These are phyloP conservation scores for Bufo bufo DNA, from an alignment of 2,113 vertebrate genomes.

Conservation along the genomic window DNA sequence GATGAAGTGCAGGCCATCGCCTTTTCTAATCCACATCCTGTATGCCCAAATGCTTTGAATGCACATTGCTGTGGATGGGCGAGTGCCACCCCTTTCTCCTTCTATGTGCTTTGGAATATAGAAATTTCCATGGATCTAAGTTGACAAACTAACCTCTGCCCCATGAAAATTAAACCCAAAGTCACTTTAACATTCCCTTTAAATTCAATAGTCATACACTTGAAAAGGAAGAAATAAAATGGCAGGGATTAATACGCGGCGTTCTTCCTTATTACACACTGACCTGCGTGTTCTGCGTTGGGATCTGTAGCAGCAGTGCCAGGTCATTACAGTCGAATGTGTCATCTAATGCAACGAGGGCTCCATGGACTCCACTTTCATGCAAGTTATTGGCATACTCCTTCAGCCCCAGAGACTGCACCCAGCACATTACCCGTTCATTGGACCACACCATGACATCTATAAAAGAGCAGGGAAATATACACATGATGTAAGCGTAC, in stretches of 20 bases:
- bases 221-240: neutral
- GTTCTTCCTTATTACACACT: neutral
- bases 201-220: too few relatives aligned
- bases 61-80: too few relatives aligned
- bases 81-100: too few relatives aligned
- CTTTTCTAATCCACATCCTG: too few relatives aligned
- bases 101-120: too few relatives aligned
- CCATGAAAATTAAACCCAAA: too few relatives aligned
- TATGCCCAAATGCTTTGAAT: too few relatives aligned
- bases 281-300: constrained; percentile 91
- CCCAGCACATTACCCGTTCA: constrained; percentile 92
- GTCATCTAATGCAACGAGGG: constrained; percentile 87
- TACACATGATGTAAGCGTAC: neutral
- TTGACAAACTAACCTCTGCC: too few relatives aligned
- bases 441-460: constrained; percentile 97
- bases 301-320: constrained; percentile 89
- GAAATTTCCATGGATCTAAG: too few relatives aligned
- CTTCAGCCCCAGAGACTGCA: constrained; percentile 87
- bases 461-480: constrained; percentile 59
- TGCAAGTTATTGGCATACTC: constrained; percentile 88
- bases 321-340: constrained; percentile 91
- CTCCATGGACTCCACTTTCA: constrained; percentile 91
- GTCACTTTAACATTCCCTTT: too few relatives aligned
- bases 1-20: too few relatives aligned
- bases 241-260: neutral